Evolutionary conservation across 2,888 invertebrate genomes (phyloP).

Genomic region (Drosophila monieri): DNA sequence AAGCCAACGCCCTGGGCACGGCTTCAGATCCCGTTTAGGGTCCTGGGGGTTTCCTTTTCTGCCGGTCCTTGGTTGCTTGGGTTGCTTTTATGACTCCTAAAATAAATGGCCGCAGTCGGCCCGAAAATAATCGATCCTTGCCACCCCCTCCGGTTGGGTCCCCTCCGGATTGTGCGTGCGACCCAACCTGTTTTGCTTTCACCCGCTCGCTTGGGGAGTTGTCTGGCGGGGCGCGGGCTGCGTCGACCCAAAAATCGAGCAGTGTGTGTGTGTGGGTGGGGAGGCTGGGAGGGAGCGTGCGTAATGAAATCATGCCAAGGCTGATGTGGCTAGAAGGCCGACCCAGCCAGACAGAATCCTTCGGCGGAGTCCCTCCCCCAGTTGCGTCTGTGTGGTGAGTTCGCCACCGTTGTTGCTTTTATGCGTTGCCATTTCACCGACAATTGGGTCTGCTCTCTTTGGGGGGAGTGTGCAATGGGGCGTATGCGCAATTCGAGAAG

Average conservation of each 20-base stretch:
- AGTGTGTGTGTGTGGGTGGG: neutral
- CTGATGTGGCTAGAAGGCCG: slow-evolving; percentile 52
- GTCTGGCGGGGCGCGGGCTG: slow-evolving; percentile 77
- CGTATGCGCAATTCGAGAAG: slow-evolving; percentile 65
- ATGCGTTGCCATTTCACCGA: slow-evolving; percentile 56
- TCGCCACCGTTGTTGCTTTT: slow-evolving; percentile 14
- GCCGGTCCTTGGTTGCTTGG: slow-evolving; percentile 13
- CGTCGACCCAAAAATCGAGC: slow-evolving; percentile 58
- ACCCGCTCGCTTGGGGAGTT: slow-evolving; percentile 49
- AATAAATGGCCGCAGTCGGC: slow-evolving; percentile 54
- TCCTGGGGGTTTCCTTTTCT: slow-evolving; percentile 19
- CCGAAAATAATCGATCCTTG: slow-evolving; percentile 69
- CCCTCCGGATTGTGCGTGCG: slow-evolving; percentile 61
- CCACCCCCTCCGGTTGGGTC: neutral
- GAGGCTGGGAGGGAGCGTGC: slow-evolving; percentile 46
- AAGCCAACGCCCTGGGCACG: slow-evolving; percentile 46
- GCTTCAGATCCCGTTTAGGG: slow-evolving; percentile 24
- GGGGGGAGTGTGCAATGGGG: slow-evolving; percentile 60
- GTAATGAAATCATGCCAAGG: slow-evolving; percentile 79
- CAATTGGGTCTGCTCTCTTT: slow-evolving; percentile 52
- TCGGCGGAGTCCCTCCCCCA: neutral
- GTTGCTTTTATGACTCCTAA: slow-evolving; percentile 43
- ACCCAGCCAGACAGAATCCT: slow-evolving; percentile 31
- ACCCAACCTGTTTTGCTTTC: slow-evolving; percentile 52
- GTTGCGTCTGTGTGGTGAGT: neutral